Percentiles rank a stretch among this genome's conserved stretches.
Conservation (phyloP, 2,888 invertebrate genomes). For the Phytoseiulus persimilis region DNA sequence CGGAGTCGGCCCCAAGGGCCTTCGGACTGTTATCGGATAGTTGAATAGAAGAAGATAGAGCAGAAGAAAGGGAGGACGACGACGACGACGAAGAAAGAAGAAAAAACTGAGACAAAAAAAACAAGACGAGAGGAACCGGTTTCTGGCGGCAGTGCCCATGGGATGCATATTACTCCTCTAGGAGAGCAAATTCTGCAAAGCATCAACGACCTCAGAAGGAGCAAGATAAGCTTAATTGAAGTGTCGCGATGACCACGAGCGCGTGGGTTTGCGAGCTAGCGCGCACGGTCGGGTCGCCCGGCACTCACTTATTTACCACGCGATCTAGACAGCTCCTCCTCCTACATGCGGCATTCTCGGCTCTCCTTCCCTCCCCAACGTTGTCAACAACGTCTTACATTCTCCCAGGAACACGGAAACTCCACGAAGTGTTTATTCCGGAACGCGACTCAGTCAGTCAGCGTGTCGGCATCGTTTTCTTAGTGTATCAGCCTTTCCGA, state of each 20-base stretch:
- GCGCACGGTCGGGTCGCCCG: neutral
- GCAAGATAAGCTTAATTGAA: neutral
- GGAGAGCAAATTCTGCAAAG: neutral
- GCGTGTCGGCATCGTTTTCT: neutral
- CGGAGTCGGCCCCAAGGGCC: neutral
- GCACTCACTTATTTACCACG: neutral
- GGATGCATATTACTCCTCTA: neutral
- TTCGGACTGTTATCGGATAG: neutral
- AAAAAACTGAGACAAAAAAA: neutral
- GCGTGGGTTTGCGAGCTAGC: neutral
- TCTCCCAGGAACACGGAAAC: neutral
- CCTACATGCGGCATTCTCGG: neutral
- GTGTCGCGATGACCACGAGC: neutral
- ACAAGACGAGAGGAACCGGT: neutral
- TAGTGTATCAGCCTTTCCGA: neutral
- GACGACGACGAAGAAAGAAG: neutral
- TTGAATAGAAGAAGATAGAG: neutral
- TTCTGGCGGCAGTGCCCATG: neutral
- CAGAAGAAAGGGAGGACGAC: no score
- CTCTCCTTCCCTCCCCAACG: neutral
- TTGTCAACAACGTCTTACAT: neutral
- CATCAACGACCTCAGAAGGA: neutral
- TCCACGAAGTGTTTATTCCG: neutral
- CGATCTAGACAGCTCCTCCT: neutral
- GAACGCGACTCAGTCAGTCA: neutral